A percentile compares a stretch with the other conserved stretches of the same genome.
phyloP scores from a whole-genome alignment of 2,888 invertebrate genomes.

The Myopa tessellatipennis region DNA sequence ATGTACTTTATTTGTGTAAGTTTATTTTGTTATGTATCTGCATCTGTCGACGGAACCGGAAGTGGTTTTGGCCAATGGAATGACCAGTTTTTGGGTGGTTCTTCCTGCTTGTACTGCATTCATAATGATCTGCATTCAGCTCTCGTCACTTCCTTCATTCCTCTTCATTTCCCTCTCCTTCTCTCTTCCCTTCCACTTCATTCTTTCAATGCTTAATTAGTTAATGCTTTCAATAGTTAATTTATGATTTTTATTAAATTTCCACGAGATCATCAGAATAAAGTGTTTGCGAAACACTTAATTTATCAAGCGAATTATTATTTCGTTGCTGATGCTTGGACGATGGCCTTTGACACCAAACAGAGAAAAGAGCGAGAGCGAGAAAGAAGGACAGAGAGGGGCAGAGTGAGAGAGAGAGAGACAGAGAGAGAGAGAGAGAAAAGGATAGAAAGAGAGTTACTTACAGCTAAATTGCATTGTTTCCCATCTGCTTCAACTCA shows the following conservation, averaged over 20 bases:
- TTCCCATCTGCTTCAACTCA: no score
- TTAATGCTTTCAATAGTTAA: slow-evolving; percentile 21
- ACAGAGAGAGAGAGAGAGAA: no score
- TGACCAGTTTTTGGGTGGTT: not conserved
- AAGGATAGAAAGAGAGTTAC: no score
- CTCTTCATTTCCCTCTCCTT: not conserved
- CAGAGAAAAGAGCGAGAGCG: no score
- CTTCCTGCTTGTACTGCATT: not conserved
- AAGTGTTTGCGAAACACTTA: no score
- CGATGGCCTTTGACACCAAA: no score
- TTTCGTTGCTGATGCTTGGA: no score
- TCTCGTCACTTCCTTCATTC: not conserved
- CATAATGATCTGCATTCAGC: not conserved
- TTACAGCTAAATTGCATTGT: no score
- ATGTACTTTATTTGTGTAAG: not conserved
- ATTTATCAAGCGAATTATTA: no score
- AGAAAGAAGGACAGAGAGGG: no score
- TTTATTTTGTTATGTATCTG: not conserved
- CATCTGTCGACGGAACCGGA: slow-evolving; percentile 1
- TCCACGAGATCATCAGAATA: not conserved
- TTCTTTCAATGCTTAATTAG: not conserved
- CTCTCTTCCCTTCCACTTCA: not conserved
- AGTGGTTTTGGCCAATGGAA: not conserved
- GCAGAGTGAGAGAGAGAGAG: no score
- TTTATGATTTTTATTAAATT: slow-evolving; percentile 7